These are phyloP conservation scores for Phoxinus phoxinus DNA, from an alignment of 2,113 vertebrate genomes.

Conservation along the genomic window DNA sequence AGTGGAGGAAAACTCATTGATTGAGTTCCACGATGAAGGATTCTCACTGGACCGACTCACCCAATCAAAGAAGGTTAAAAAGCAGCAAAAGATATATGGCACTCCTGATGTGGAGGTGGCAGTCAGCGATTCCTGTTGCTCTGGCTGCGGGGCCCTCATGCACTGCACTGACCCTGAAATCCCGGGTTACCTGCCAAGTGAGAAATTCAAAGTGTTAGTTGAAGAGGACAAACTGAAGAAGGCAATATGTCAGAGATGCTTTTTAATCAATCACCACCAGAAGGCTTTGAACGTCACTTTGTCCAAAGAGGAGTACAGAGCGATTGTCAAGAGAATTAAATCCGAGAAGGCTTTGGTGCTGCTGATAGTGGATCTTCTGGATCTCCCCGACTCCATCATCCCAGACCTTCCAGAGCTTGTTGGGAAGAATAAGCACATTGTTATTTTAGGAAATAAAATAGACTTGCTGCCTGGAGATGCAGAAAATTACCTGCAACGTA, in stretches of 20 bases:
- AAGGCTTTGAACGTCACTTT: constrained; percentile 76
- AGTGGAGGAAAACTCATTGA: constrained; percentile 46
- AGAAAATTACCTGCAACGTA: constrained; percentile 76
- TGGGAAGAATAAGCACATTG: constrained; percentile 76
- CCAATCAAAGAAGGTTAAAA: constrained; percentile 47
- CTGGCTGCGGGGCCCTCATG: constrained; percentile 86
- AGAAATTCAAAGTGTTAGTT: constrained; percentile 76
- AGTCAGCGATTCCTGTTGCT: constrained; percentile 75
- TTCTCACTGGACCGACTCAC: constrained; percentile 58
- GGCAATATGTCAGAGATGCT: constrained; percentile 85
- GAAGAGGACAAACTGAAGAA: constrained; percentile 56
- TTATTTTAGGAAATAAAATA: constrained; percentile 88
- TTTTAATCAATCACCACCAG: constrained; percentile 79
- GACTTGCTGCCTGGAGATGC: constrained; percentile 84
- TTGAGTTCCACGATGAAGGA: constrained; percentile 71
- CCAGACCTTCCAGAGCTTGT: constrained; percentile 72
- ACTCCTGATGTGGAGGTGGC: constrained; percentile 69
- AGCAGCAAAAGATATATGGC: constrained; percentile 67
- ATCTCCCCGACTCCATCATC: constrained; percentile 84
- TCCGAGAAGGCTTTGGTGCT: constrained; percentile 80
- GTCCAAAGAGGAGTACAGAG: constrained; percentile 74
- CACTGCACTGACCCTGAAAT: constrained; percentile 74
- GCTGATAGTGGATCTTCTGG: constrained; percentile 84
- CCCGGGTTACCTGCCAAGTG: constrained; percentile 84
- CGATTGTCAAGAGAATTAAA: constrained; percentile 68